A percentile compares a stretch with the other conserved stretches of the same genome.
Conservation (phyloP, 1,140 invertebrate species). For the Kradibia gibbosae region DNA sequence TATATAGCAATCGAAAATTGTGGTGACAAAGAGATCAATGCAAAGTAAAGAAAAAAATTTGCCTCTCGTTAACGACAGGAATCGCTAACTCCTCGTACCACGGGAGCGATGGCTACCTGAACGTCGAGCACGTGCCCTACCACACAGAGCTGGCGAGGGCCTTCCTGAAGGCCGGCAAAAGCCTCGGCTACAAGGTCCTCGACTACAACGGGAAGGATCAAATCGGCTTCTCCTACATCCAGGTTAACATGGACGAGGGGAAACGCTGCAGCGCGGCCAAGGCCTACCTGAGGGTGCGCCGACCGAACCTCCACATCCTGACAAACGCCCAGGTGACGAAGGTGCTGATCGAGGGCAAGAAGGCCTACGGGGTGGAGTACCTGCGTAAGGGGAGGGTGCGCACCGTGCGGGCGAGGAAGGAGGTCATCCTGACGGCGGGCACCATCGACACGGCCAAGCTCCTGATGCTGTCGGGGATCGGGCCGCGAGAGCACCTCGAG, state of each 20-base stretch:
- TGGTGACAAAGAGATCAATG: too few species aligned
- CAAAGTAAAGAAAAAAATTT: too few species aligned
- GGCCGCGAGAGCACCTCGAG: conserved; percentile 79
- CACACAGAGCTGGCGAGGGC: conserved; percentile 66
- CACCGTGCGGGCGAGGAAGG: conserved; percentile 74
- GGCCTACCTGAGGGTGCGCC: conserved; percentile 75
- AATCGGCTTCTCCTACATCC: conserved; percentile 77
- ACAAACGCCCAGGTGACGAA: conserved; percentile 77
- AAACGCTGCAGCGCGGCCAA: conserved; percentile 77
- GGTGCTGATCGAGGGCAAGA: conserved; percentile 75
- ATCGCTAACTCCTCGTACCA: conserved; percentile 70
- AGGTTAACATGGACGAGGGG: conserved; percentile 79
- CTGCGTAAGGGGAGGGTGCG: conserved; percentile 70
- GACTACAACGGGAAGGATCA: conserved; percentile 74
- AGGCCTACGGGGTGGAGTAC: conserved; percentile 76
- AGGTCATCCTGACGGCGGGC: conserved; percentile 81
- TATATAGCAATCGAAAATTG: too few species aligned
- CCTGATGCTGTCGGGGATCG: conserved; percentile 83
- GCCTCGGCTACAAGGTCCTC: conserved; percentile 72
- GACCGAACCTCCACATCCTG: conserved; percentile 80
- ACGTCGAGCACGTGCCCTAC: conserved; percentile 68
- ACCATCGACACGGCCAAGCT: conserved; percentile 80
- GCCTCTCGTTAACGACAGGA: conserved; percentile 52
- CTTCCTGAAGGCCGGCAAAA: conserved; percentile 75
- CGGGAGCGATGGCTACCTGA: conserved; percentile 66